Percentiles rank a stretch among this genome's conserved stretches.
Conservation (phyloP, 2,888 invertebrate genomes). For the Bellardia bayeri region DNA sequence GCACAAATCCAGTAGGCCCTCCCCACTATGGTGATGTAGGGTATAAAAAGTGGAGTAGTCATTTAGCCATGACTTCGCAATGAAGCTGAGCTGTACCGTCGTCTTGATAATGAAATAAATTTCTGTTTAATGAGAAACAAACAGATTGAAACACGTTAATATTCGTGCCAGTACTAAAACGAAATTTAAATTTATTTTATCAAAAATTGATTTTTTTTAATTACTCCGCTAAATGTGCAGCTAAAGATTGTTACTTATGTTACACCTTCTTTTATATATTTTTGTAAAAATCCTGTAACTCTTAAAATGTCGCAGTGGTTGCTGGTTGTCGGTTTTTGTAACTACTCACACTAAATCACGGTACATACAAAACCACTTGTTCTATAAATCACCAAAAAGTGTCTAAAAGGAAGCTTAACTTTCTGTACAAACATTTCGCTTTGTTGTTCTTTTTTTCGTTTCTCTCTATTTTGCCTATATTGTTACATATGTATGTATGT, state of each 20-base stretch:
- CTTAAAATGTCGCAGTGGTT: slow-evolving; percentile 26
- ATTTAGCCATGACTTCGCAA: slow-evolving; percentile 15
- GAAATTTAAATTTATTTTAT: slow-evolving; percentile 63
- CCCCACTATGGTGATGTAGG: too few relatives aligned
- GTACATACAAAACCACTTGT: slow-evolving; percentile 64
- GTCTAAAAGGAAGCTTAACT: slow-evolving; percentile 67
- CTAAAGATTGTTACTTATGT: background rate
- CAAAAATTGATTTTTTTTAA: slow-evolving; percentile 70
- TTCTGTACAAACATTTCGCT: slow-evolving; percentile 61
- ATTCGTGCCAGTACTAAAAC: slow-evolving; percentile 43
- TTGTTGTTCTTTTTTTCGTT: background rate
- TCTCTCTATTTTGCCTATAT: background rate
- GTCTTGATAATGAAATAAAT: slow-evolving; percentile 36
- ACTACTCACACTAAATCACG: slow-evolving; percentile 61
- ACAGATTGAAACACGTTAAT: slow-evolving; percentile 55
- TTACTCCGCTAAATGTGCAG: slow-evolving; percentile 63
- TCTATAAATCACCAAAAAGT: slow-evolving; percentile 69
- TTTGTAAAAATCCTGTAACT: background rate
- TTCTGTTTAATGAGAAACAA: slow-evolving; percentile 64
- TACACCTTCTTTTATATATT: slow-evolving; percentile 42
- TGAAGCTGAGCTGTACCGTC: background rate
- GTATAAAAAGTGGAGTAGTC: slow-evolving; percentile 8
- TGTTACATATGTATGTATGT: slow-evolving; percentile 4
- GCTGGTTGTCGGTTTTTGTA: background rate
- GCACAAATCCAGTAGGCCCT: too few relatives aligned